These are phyloP conservation scores for Perca fluviatilis DNA, from an alignment of 2,113 vertebrate species.

Conservation along the genomic window DNA sequence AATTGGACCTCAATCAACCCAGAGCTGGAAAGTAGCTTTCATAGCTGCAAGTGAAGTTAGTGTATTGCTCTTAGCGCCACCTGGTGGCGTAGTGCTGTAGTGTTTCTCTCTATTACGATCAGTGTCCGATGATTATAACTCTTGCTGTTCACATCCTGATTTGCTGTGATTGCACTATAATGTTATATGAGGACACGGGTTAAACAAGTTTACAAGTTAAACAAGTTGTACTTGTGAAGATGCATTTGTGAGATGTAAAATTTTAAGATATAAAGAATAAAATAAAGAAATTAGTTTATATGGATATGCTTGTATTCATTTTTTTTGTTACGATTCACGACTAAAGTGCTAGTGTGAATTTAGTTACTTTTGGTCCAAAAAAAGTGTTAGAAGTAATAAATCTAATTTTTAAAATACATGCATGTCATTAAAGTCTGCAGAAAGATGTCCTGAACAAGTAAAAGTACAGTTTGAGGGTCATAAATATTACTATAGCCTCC, in stretches of 20 bases:
- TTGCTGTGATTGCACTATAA: slow-evolving; percentile 75
- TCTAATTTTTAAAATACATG: neutral
- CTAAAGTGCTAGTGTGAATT: neutral
- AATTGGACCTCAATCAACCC: neutral
- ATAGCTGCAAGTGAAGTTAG: neutral
- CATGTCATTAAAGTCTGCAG: neutral
- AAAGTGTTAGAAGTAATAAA: no score
- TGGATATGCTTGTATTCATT: no score
- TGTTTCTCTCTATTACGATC: neutral
- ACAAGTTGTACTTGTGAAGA: neutral
- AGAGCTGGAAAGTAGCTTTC: neutral
- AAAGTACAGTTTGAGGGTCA: neutral
- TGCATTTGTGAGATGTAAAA: neutral
- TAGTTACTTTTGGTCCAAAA: neutral
- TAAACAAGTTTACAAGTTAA: no score
- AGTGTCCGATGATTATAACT: slow-evolving; percentile 82
- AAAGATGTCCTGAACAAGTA: no score
- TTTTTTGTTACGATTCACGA: no score
- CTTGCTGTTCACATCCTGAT: slow-evolving; percentile 87
- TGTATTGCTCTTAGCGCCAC: neutral
- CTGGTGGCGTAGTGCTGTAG: neutral
- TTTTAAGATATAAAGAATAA: neutral
- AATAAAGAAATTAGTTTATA: neutral
- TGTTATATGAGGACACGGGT: slow-evolving; percentile 77
- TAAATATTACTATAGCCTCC: neutral